Evolutionary conservation across 2,113 vertebrate genomes (phyloP).

Genomic region (Epinephelus cyanopodus): DNA sequence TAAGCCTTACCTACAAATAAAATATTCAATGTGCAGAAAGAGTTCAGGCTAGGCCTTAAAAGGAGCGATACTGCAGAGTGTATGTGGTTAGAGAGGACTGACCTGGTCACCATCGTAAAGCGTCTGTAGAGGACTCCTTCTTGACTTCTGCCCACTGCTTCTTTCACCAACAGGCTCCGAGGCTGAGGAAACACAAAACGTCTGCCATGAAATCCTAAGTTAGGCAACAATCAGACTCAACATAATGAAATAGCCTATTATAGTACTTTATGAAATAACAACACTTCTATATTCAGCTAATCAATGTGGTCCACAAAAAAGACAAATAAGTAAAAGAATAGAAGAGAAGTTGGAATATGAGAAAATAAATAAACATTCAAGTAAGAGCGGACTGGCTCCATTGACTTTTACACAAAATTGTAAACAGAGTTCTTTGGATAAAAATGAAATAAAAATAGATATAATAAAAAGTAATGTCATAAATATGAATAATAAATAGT

Average conservation of each 20-base stretch:
- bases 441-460: too few relatives aligned
- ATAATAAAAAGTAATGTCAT: too few relatives aligned
- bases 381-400: background rate
- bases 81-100: conserved; percentile 57
- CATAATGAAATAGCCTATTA: background rate
- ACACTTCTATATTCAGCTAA: background rate
- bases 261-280: background rate
- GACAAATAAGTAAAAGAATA: background rate
- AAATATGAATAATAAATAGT: too few relatives aligned
- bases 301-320: background rate
- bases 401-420: background rate
- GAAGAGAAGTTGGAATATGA: background rate
- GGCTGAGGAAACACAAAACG: conserved; percentile 68
- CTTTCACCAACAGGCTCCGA: conserved; percentile 74
- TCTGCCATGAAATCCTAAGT: conserved; percentile 6
- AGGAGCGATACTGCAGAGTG: background rate
- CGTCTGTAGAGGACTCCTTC: conserved; percentile 89
- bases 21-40: background rate
- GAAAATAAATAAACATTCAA: too few relatives aligned
- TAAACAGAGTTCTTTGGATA: background rate
- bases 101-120: conserved; percentile 91
- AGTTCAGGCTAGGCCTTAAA: background rate
- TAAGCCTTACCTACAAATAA: background rate
- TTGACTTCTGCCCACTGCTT: conserved; percentile 84
- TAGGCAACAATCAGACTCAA: background rate